A percentile compares a stretch with the other conserved stretches of the same genome.
These are phyloP conservation scores for Mythimna albipuncta DNA, from an alignment of 2,888 invertebrate species.

Conservation along the genomic window DNA sequence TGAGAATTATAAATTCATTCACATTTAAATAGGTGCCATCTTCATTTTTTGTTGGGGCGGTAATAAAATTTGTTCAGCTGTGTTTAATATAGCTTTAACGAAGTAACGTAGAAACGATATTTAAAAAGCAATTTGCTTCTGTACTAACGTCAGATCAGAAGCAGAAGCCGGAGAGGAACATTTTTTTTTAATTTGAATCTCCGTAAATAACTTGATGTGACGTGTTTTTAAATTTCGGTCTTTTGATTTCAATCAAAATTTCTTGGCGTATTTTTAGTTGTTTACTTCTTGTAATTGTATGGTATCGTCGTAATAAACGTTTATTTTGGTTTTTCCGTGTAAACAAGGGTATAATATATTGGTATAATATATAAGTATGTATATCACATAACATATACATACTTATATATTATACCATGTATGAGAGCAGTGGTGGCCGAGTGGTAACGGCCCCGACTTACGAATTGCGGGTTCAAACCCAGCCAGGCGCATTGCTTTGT, in stretches of 20 bases:
- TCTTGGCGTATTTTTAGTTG: conserved; percentile 20
- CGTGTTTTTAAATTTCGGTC: conserved; percentile 26
- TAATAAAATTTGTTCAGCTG: conserved; percentile 26
- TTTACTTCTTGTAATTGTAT: conserved; percentile 28
- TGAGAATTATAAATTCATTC: conserved; percentile 23
- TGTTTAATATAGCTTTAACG: conserved; percentile 37
- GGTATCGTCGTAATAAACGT: conserved; percentile 13
- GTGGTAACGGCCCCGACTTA: too few species aligned
- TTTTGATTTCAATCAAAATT: conserved; percentile 34
- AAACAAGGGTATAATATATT: too few species aligned
- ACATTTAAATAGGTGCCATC: conserved; percentile 18
- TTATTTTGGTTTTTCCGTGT: conserved; percentile 12
- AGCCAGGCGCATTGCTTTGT: too few species aligned
- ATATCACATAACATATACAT: too few species aligned
- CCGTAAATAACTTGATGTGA: conserved; percentile 36
- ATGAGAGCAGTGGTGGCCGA: too few species aligned
- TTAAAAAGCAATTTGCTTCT: conserved; percentile 59
- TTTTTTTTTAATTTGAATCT: conserved; percentile 47
- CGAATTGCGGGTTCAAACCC: too few species aligned
- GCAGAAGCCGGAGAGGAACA: conserved; percentile 36
- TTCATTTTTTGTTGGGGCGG: conserved; percentile 19
- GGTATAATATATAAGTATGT: too few species aligned
- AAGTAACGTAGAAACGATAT: conserved; percentile 31
- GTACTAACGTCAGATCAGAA: conserved; percentile 46
- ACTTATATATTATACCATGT: too few species aligned